phyloP scores from a whole-genome alignment of 64 coral and sea anemone species.

The Stichodactyla mertensii region DNA sequence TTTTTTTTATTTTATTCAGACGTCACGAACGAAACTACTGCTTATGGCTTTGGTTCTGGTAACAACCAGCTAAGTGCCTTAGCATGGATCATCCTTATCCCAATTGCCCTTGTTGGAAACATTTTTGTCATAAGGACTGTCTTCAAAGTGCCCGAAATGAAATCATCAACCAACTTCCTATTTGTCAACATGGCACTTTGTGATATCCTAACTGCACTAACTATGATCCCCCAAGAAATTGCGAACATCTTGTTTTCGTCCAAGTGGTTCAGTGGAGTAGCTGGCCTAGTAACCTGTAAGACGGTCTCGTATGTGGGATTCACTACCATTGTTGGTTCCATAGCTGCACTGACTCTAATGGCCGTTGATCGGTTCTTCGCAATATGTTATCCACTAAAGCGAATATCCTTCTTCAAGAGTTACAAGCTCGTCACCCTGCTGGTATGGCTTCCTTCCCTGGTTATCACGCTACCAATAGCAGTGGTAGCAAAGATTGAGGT shows the following conservation, averaged over 20 bases:
- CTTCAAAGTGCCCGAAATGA: background rate
- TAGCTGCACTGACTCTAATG: conserved; percentile 4
- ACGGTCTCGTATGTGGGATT: background rate
- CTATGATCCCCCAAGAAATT: background rate
- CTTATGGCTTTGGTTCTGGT: too few relatives aligned
- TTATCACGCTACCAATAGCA: background rate
- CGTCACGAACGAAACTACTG: too few relatives aligned
- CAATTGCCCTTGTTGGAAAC: background rate
- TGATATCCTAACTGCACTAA: background rate
- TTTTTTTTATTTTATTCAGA: too few relatives aligned
- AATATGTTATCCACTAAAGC: background rate
- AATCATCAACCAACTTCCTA: background rate
- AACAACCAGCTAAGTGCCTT: background rate
- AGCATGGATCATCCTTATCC: background rate
- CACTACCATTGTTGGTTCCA: background rate
- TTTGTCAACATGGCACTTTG: conserved; percentile 14
- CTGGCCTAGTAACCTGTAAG: background rate
- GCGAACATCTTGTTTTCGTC: background rate
- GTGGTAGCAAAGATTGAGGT: background rate
- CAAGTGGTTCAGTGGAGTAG: background rate
- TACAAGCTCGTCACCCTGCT: background rate
- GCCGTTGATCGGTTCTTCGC: conserved; percentile 4
- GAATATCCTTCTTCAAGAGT: background rate
- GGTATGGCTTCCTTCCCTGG: background rate
- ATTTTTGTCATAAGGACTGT: background rate